Conservation (phyloP, 2,888 invertebrate genomes). For the Stramonita haemastoma region DNA sequence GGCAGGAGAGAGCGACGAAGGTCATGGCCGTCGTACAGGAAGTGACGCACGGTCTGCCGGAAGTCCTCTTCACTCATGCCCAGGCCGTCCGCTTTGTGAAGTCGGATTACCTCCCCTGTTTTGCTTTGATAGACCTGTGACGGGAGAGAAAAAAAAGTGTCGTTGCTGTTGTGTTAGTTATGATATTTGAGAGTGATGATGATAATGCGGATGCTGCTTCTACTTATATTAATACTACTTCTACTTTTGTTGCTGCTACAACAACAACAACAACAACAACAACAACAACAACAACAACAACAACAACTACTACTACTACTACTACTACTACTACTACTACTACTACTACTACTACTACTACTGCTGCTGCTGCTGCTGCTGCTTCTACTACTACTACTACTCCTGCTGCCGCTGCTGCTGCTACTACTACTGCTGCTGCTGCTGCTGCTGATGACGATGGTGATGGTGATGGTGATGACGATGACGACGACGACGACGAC, state of each 20-base stretch:
- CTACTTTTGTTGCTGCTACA: no score
- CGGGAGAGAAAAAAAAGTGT: not conserved
- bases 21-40: conserved; percentile 79
- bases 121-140: conserved; percentile 79
- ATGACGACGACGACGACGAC: no score
- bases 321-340: conserved; percentile 10
- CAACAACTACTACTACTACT: no score
- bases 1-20: conserved; percentile 75
- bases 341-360: conserved; percentile 19
- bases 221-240: no score
- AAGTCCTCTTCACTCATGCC: conserved; percentile 79
- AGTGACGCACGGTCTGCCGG: conserved; percentile 78
- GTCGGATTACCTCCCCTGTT: conserved; percentile 78
- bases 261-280: no score
- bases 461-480: no score
- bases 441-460: conserved; percentile 1
- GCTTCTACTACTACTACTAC: conserved; percentile 15
- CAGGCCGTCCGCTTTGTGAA: conserved; percentile 80
- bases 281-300: no score
- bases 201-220: no score
- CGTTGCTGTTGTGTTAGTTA: no score
- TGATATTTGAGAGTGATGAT: no score
- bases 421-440: conserved; percentile 16
- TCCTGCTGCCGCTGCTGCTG: not conserved
- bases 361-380: not conserved